Conservation (phyloP, 2,113 vertebrate species). For the Cebus imitator region DNA sequence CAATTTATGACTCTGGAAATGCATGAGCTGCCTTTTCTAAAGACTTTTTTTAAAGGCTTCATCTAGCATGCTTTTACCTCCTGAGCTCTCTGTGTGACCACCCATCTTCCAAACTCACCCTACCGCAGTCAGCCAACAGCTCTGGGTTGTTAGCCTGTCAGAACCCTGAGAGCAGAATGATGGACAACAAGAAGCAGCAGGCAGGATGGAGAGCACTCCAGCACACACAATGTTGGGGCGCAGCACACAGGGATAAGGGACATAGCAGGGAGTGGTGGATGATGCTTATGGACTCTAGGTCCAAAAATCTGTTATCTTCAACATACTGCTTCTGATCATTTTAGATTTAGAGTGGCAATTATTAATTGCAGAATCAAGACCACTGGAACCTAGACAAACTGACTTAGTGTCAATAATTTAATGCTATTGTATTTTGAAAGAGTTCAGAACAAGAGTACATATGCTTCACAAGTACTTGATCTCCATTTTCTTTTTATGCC, state of each 20-base stretch:
- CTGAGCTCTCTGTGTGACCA: constrained; percentile 60
- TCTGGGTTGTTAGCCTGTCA: background rate
- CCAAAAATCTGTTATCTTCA: background rate
- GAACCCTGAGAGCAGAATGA: constrained; percentile 2
- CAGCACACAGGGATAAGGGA: background rate
- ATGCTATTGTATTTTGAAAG: background rate
- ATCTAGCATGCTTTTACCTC: constrained; percentile 39
- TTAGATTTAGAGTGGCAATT: background rate
- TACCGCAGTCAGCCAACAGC: constrained; percentile 26
- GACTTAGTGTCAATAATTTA: background rate
- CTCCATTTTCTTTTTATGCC: background rate
- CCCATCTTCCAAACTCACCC: constrained; percentile 48
- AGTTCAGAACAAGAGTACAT: background rate
- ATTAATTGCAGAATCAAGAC: background rate
- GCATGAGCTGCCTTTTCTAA: constrained; percentile 63
- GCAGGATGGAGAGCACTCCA: background rate
- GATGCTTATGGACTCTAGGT: background rate
- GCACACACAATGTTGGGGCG: background rate
- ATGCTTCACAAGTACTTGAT: background rate
- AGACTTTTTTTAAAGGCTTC: constrained; percentile 63
- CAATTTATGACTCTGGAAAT: constrained; percentile 74
- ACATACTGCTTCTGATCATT: background rate
- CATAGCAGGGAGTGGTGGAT: background rate
- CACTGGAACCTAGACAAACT: background rate
- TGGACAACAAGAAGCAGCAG: background rate